Percentiles rank a stretch among this genome's conserved stretches.
phyloP scores from a whole-genome alignment of 2,797 vertebrate genomes.

The Mastacembelus armatus region DNA sequence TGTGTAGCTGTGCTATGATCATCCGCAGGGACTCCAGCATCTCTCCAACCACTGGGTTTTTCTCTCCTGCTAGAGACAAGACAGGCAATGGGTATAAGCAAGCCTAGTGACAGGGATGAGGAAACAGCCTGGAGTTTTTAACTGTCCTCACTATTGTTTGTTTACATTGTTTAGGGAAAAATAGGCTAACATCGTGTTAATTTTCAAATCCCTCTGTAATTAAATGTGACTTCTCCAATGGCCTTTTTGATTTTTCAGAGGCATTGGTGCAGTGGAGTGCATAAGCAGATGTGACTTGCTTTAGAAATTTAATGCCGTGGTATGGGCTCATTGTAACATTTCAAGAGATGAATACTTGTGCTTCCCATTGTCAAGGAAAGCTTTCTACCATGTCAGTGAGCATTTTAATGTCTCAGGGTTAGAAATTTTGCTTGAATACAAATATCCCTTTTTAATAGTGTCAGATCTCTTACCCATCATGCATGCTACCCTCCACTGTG shows the following conservation, averaged over 20 bases:
- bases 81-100: constrained; percentile 30
- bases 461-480: constrained; percentile 22
- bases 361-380: constrained; percentile 32
- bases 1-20: constrained; percentile 30
- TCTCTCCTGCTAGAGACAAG: constrained; percentile 38
- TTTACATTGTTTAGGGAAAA: constrained; percentile 44
- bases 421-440: neutral
- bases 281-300: constrained; percentile 62
- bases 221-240: constrained; percentile 66
- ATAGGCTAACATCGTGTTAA: constrained; percentile 22
- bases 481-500: constrained; percentile 10
- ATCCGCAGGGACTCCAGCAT: constrained; percentile 30
- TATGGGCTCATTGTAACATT: constrained; percentile 44
- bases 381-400: constrained; percentile 9
- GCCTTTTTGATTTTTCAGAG: constrained; percentile 58
- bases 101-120: constrained; percentile 16
- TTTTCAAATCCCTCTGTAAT: constrained; percentile 58
- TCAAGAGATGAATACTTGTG: constrained; percentile 32
- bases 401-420: constrained; percentile 41
- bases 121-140: constrained; percentile 49
- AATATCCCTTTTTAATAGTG: constrained; percentile 15
- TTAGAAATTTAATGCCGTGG: constrained; percentile 58
- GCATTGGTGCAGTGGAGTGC: constrained; percentile 34
- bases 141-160: constrained; percentile 43
- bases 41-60: constrained; percentile 42